Conservation (phyloP, 2,797 vertebrate species). For the Chelidonichthys spinosus region DNA sequence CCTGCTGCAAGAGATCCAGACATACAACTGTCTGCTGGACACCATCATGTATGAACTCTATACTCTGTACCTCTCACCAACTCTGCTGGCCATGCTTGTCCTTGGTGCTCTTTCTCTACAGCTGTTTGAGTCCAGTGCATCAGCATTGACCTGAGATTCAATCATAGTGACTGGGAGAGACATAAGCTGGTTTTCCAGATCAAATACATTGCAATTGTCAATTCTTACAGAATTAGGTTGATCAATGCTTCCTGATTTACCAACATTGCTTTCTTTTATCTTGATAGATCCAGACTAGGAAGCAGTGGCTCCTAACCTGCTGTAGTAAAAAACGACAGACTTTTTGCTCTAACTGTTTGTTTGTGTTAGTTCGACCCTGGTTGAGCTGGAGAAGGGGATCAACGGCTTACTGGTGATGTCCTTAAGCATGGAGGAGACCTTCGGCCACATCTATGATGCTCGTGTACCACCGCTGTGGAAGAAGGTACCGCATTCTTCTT, state of each 20-base stretch:
- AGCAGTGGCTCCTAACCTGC: background rate
- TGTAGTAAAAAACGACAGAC: background rate
- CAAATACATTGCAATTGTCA: background rate
- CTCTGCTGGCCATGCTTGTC: background rate
- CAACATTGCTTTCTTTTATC: background rate
- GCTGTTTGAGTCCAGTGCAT: background rate
- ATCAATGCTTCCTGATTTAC: background rate
- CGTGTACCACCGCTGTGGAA: conserved; percentile 2
- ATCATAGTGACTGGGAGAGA: background rate
- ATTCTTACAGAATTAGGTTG: background rate
- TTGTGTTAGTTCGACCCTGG: background rate
- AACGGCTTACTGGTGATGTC: conserved; percentile 1
- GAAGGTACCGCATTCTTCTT: background rate
- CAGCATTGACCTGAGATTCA: background rate
- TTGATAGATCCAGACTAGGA: background rate
- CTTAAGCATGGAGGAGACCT: background rate
- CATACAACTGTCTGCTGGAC: conserved; percentile 88
- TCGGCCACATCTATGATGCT: background rate
- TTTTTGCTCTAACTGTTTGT: background rate
- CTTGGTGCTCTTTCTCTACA: background rate
- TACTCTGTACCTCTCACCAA: background rate
- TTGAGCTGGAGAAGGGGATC: background rate
- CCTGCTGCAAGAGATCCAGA: conserved; percentile 92
- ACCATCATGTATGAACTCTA: conserved; percentile 81
- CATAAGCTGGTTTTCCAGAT: background rate